Percentiles rank a stretch among this genome's conserved stretches.
Conservation (phyloP, 2,797 vertebrate species). For the Thamnophis elegans region DNA sequence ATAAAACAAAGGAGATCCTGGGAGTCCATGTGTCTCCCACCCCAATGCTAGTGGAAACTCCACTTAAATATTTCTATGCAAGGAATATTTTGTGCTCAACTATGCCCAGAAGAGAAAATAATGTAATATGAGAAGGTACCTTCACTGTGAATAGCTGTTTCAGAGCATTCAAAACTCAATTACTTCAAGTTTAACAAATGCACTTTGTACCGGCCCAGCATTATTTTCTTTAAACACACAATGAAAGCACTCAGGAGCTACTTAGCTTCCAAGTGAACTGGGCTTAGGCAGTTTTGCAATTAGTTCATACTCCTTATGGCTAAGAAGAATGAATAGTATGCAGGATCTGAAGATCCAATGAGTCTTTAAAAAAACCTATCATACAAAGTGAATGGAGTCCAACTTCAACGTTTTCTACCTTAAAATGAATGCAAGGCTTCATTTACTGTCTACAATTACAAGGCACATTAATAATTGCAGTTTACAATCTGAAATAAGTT, state of each 20-base stretch:
- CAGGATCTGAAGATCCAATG: neutral
- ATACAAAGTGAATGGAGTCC: neutral
- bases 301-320: neutral
- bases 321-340: neutral
- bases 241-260: neutral
- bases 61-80: neutral
- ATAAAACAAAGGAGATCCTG: neutral
- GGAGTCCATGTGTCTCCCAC: no score
- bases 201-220: neutral
- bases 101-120: neutral
- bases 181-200: neutral
- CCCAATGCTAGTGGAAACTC: neutral
- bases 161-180: neutral
- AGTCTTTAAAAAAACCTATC: neutral
- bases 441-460: neutral
- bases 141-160: neutral
- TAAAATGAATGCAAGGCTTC: neutral
- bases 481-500: neutral
- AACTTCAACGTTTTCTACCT: neutral
- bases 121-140: neutral
- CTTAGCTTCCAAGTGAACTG: neutral
- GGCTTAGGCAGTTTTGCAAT: neutral
- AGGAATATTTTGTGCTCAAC: neutral
- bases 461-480: neutral
- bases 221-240: neutral